Evolutionary conservation across 2,797 vertebrate species (phyloP), one percentile per base, ranked within the genome.

Genomic region (Spondyliosoma cantharus): DNA sequence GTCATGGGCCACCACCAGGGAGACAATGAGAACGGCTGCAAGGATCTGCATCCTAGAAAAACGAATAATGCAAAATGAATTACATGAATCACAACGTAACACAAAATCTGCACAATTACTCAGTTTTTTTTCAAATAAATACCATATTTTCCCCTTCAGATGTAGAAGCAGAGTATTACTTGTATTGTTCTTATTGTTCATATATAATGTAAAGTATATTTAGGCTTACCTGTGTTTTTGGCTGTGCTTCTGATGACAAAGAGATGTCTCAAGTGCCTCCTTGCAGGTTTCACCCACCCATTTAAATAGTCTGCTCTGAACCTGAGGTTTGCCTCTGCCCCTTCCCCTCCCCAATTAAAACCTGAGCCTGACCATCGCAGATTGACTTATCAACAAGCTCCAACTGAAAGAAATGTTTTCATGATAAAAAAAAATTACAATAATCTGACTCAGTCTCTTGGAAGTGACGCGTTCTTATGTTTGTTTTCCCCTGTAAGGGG

Each of bases 221-320:
- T 27, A 2, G 32, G 32, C 90, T 90, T 89, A 93, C 93, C 89
- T 90, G 79, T 85, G n/a, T 50, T 64, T 81, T 65, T 57, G 9
- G 52, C 78, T 70, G 76, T 52, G 64, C 67, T 86, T 60, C 58
- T 72, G 73, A 58, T 76, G 66, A 74, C 56, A 67, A 32, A 43
- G 43, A 57, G 25, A 77, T 58, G 9, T 37, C 59, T 17, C 42
- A 58, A 29, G 63, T 78, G 61, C 58, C 14, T 82, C 65, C 72
- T 45, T 54, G 52, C 19, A 86, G 63, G 73, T 85, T 76, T 58
- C 46, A 75, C 32, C 37, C 37, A 37, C 37, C 54, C 67, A 81
- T 81, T 91, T 93, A 93, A 92, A 92, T 91, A 91, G 65, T 76
- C 71, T 25, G 24, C 46, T 53, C 45, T 76, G 64, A 54, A 45